Base-by-base conservation (phyloP, 2,888 invertebrate species). In the Mellilla xanthometata region DNA sequence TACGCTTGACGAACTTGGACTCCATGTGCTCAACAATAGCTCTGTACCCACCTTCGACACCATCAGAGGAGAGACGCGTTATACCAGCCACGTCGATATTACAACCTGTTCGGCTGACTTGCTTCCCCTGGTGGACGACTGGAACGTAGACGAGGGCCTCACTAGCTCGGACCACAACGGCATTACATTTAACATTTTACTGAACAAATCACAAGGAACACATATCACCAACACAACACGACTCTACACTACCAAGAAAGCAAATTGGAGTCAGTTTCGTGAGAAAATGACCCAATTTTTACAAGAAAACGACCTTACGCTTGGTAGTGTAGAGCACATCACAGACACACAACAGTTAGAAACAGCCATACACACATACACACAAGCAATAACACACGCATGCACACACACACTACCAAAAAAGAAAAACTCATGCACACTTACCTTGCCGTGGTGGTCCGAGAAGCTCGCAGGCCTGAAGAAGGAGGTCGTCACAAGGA, bases 401-500 rank as follows among this genome's bases (percentile, higher is more conserved):
- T 31, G 43, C 12, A 11, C 8, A 7, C 7, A 9, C 2, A 12
- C 13, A 1, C 30, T 43, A 1, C 29, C 30, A 3, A 26, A 24
- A 12, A 30, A 8, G 13, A 31, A 31, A 12, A 2, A 26, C 9
- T 15, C 13, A 10, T 1, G 19, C 13, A 19, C 10, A 38, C 28
- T 29, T 22, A 38, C 28, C 19, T 15, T 38, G 22, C 29, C 41
- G 9, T 41, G 41, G 41, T 41, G 41, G 41, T 41, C 41, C 7
- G 29, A 41, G 3, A 28, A 41, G n/a, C 41, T 41, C 3, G 5
- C 15, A 3, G 15, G 5, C 15, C 15, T 15, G 5, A 15, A 15
- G 15, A 15, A 15, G 5, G 15, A 15, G 5, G 15, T 5, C 2
- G 7, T 7, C 9, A 34, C 26, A 15, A 41, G 27, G 29, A 41